phyloP scores from a whole-genome alignment of 2,888 invertebrate species.

The Leucophenga maculata region DNA sequence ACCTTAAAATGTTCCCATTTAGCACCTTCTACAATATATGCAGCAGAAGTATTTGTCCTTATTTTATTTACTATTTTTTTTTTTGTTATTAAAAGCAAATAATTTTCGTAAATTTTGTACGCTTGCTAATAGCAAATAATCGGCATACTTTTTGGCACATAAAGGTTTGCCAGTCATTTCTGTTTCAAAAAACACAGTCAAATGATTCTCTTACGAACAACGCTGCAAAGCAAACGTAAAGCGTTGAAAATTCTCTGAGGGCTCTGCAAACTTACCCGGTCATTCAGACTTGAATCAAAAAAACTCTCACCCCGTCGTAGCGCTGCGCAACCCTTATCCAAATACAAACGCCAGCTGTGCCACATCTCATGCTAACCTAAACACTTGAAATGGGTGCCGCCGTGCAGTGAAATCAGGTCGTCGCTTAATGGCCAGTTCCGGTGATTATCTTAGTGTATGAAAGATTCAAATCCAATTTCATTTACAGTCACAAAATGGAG shows the following conservation, averaged over 20 bases:
- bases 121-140: conserved; percentile 11
- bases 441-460: no score
- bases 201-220: no score
- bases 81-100: conserved; percentile 4
- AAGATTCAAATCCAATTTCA: no score
- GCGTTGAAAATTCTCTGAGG: no score
- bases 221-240: no score
- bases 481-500: no score
- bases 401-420: conserved; percentile 14
- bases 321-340: not conserved
- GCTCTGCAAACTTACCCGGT: conserved; percentile 10
- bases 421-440: no score
- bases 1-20: not conserved
- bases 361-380: not conserved
- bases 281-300: not conserved
- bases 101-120: conserved; percentile 14
- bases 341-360: not conserved
- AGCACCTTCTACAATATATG: not conserved
- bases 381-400: conserved; percentile 9
- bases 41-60: no score
- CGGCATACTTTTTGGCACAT: conserved; percentile 1
- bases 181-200: no score
- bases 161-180: not conserved
- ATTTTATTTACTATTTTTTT: no score
- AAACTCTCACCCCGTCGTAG: not conserved